Conservation (phyloP, 2,113 vertebrate species). For the Chaetorhynchus papuensis region DNA sequence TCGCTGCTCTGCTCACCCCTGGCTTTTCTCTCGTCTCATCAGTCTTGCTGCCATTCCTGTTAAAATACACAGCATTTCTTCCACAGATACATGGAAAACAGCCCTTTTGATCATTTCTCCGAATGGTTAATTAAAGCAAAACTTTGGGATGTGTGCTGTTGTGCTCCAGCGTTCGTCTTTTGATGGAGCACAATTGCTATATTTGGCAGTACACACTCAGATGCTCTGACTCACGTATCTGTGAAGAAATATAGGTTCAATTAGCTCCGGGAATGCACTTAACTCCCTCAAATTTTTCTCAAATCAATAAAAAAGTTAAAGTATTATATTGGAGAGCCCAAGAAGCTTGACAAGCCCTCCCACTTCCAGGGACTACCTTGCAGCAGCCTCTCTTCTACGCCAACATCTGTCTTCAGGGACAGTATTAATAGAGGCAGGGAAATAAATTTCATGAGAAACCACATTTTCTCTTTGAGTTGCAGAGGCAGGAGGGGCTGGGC, state of each 20-base stretch:
- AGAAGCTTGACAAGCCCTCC: background rate
- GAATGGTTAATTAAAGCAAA: background rate
- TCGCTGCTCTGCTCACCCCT: background rate
- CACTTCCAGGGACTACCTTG: background rate
- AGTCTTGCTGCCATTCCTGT: background rate
- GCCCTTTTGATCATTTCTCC: background rate
- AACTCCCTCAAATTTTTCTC: background rate
- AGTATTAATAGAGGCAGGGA: background rate
- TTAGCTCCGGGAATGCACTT: slow-evolving; percentile 17
- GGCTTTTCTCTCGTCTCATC: background rate
- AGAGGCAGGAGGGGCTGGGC: background rate
- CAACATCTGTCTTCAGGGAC: background rate
- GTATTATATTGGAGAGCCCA: background rate
- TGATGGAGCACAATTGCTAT: background rate
- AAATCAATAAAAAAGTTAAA: slow-evolving; percentile 9
- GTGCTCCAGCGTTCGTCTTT: background rate
- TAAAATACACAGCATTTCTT: background rate
- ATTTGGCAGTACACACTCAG: background rate
- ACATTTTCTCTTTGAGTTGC: background rate
- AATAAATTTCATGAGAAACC: background rate
- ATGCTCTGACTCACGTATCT: slow-evolving; percentile 36
- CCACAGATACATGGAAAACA: background rate
- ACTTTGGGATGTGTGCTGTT: background rate
- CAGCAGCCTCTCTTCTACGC: background rate
- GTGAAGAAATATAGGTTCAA: slow-evolving; percentile 25